phyloP scores from a whole-genome alignment of 2,113 vertebrate genomes.

The Numenius arquata region DNA sequence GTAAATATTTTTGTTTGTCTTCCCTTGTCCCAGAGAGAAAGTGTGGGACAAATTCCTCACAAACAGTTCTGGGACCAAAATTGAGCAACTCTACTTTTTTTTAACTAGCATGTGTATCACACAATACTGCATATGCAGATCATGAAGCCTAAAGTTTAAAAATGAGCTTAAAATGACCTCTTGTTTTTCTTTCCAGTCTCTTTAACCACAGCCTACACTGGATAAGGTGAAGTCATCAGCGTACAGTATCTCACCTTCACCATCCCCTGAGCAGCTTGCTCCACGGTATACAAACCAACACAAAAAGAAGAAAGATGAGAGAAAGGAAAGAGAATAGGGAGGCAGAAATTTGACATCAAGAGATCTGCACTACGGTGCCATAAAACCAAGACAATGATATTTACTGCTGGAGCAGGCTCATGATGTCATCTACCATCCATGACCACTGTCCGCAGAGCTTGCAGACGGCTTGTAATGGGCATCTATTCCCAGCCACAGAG shows the following conservation, averaged over 20 bases:
- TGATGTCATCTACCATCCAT: not conserved
- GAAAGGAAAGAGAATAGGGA: fast-evolving
- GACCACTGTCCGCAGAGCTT: not conserved
- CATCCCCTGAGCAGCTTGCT: not conserved
- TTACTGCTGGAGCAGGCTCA: not conserved
- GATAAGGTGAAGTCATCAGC: not conserved
- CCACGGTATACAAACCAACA: not conserved
- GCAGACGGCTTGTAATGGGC: not conserved
- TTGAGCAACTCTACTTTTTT: not conserved
- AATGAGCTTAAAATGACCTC: not conserved
- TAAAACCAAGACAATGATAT: not conserved
- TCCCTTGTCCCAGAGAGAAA: not conserved
- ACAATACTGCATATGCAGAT: not conserved
- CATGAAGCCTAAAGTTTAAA: not conserved
- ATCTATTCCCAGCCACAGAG: not conserved
- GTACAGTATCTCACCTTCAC: not conserved
- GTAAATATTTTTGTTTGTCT: not conserved
- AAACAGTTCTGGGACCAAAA: not conserved
- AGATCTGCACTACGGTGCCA: not conserved
- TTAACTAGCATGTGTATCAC: not conserved
- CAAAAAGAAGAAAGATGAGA: not conserved
- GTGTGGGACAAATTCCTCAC: not conserved
- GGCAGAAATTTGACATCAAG: not conserved
- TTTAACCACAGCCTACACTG: not conserved
- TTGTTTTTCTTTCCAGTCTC: not conserved